These are phyloP conservation scores for Xiphorhynchus elegans DNA, from an alignment of 2,113 vertebrate species.

Conservation along the genomic window DNA sequence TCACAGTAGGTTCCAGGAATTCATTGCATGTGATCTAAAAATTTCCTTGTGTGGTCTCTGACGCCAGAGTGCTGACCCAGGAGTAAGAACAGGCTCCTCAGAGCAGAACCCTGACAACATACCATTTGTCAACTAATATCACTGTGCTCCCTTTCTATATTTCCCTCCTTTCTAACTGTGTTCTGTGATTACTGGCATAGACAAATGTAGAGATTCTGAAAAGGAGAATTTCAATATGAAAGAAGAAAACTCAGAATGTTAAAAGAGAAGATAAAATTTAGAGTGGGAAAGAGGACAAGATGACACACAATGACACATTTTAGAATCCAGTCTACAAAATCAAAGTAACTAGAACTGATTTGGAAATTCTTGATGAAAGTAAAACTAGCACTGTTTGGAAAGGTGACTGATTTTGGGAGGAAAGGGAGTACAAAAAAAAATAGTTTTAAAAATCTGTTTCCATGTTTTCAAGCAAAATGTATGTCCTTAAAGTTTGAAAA, in stretches of 20 bases:
- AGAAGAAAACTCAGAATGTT: neutral
- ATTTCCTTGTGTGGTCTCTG: neutral
- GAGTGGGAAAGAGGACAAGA: neutral
- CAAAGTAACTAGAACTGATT: neutral
- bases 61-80: neutral
- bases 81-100: neutral
- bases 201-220: neutral
- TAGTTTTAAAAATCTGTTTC: neutral
- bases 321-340: neutral
- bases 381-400: neutral
- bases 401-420: neutral
- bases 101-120: neutral
- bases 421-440: too few species aligned
- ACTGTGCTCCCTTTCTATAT: neutral
- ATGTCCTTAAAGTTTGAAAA: neutral
- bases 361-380: neutral
- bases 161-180: neutral
- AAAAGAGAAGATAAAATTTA: neutral
- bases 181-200: neutral
- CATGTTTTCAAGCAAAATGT: neutral
- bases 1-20: neutral
- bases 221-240: neutral
- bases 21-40: neutral
- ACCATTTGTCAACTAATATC: neutral
- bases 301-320: fast-evolving